Evolutionary conservation across 1,140 invertebrate species (phyloP), one percentile per base, ranked within the genome.

Genomic region (Heliconius nattereri): DNA sequence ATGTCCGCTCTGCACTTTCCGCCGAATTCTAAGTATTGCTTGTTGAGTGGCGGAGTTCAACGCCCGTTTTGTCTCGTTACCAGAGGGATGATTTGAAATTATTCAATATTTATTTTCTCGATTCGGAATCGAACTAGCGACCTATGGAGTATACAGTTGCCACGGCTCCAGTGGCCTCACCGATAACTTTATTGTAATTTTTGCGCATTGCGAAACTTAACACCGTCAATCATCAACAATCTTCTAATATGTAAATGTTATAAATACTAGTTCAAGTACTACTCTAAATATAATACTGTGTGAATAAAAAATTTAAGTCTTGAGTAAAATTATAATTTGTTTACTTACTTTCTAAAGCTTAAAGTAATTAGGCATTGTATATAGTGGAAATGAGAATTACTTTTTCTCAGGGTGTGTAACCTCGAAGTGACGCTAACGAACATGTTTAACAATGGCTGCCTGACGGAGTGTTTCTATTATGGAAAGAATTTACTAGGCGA

Each of bases 351-450:
- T 60, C 23, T 66, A 66, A 66, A 29, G 8, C 3, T 6, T 66
- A 20, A 57, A 29, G 57, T 66, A 26, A 23, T n/a, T 54, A 75
- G 1, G 0, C 13, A 57, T 57, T 57, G 54, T 57, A 57, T 57
- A 57, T 75, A 57, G 52, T 78, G 23, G 29, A 78, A 78, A 35
- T 75, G 73, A 75, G 71, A 11, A 29, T 66, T 37, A 5, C 37
- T 29, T 16, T 74, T 91, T 85, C 85, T 77, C 88, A 93, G 91
- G 86, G 77, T 92, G 75, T 81, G 52, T 76, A 92, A 92, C 86
- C 86, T 93, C 49, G 85, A 92, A 80, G 80, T 83, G 3, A 81
- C 87, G 37, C 29, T 93, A 76, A 80, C 73, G 35, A 93, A 93
- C 81, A 91, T 92, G 88, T 83, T 90, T 23, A 87, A 85, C 20